Evolutionary conservation across 1,140 invertebrate genomes (phyloP).

Genomic region (Cherax quadricarinatus): DNA sequence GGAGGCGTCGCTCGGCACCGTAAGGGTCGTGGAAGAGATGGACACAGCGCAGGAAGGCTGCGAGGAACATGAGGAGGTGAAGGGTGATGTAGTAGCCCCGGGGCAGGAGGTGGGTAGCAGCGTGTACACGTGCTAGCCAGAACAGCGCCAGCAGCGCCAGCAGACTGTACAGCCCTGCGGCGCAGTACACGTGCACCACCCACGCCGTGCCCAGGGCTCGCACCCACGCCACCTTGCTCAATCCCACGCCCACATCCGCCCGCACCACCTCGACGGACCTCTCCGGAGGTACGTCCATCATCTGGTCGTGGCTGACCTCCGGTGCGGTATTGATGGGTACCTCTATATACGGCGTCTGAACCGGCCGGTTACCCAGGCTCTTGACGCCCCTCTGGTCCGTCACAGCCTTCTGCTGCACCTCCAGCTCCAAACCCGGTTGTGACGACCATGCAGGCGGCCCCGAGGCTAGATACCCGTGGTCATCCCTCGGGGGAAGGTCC

Average conservation of each 20-base stretch:
- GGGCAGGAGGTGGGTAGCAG: conserved; percentile 55
- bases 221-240: conserved; percentile 62
- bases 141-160: conserved; percentile 87
- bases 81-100: conserved; percentile 86
- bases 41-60: conserved; percentile 88
- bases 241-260: conserved; percentile 52
- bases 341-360: conserved; percentile 58
- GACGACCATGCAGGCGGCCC: background rate
- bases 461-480: background rate
- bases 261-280: conserved; percentile 27
- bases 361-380: conserved; percentile 10
- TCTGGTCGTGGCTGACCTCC: background rate
- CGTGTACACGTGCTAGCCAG: conserved; percentile 64
- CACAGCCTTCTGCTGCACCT: conserved; percentile 44
- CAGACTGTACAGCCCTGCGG: conserved; percentile 88
- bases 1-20: conserved; percentile 81
- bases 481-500: conserved; percentile 26
- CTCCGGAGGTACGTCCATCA: background rate
- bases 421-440: background rate
- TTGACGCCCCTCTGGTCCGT: conserved; percentile 39
- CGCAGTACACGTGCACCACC: conserved; percentile 92
- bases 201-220: conserved; percentile 83
- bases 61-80: conserved; percentile 85
- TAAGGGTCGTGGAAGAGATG: conserved; percentile 87
- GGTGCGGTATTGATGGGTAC: background rate